phyloP scores from a whole-genome alignment of 2,113 vertebrate genomes.

The Hippocampus mohnikei region DNA sequence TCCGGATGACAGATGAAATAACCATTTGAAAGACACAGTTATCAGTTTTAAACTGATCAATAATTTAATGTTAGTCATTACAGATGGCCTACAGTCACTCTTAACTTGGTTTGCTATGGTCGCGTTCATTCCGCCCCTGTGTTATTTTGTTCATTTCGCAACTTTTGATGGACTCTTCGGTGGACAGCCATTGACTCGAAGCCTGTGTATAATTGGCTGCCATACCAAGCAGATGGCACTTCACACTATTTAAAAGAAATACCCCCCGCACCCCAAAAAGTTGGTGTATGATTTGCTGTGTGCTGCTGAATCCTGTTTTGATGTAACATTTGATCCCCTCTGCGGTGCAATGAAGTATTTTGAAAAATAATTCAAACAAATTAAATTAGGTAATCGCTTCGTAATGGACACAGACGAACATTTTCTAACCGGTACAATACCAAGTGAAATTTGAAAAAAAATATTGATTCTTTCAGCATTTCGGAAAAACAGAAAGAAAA shows the following conservation, averaged over 20 bases:
- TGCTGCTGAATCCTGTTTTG: no score
- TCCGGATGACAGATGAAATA: conserved; percentile 22
- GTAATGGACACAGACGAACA: no score
- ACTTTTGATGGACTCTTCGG: not conserved
- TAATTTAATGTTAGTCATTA: conserved; percentile 50
- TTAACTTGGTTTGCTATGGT: not conserved
- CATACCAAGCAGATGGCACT: not conserved
- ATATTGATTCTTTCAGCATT: no score
- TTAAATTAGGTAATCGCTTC: no score
- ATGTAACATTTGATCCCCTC: no score
- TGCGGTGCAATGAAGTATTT: no score
- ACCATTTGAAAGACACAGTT: conserved; percentile 25
- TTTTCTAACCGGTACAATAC: no score
- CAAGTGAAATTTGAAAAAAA: no score
- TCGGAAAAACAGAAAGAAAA: no score
- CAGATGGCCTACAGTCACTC: conserved; percentile 17
- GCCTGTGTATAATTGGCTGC: not conserved
- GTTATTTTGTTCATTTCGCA: not conserved
- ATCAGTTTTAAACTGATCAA: conserved; percentile 50
- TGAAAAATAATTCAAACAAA: no score
- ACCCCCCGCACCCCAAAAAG: not conserved
- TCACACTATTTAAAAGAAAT: not conserved
- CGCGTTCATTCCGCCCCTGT: not conserved
- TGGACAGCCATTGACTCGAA: not conserved
- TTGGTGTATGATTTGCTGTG: not conserved